Evolutionary conservation across 2,888 invertebrate species (phyloP).

Genomic region (Busseola fusca): DNA sequence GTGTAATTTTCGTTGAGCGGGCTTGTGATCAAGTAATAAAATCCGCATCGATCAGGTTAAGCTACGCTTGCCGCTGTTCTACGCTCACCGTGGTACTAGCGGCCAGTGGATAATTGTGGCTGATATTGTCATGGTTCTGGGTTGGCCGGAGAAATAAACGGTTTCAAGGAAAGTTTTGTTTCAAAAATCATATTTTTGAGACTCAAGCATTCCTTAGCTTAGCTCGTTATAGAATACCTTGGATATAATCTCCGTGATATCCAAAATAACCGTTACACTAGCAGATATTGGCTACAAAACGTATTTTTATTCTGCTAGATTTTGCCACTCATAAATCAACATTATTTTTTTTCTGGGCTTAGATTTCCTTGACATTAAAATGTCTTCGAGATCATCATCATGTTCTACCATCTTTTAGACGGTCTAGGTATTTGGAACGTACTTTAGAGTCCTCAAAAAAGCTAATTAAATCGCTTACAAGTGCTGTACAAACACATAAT

Average conservation of each 20-base stretch:
- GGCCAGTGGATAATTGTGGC: not conserved
- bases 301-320: constrained; percentile 49
- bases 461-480: not conserved
- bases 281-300: constrained; percentile 46
- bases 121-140: not conserved
- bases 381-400: constrained; percentile 39
- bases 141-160: not conserved
- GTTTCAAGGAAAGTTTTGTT: not conserved
- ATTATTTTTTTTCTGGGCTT: constrained; percentile 38
- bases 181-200: not conserved
- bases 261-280: constrained; percentile 43
- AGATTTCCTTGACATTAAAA: constrained; percentile 36
- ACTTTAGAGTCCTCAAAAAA: not conserved
- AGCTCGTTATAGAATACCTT: constrained; percentile 29
- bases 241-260: constrained; percentile 3
- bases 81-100: no score
- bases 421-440: not conserved
- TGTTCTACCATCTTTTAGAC: constrained; percentile 27
- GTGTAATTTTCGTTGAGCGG: not conserved
- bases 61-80: no score
- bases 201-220: not conserved
- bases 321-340: constrained; percentile 48
- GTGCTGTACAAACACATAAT: not conserved
- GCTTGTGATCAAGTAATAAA: no score
- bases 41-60: no score